Evolutionary conservation across 2,888 invertebrate genomes (phyloP), one percentile per base, ranked within the genome.

Genomic region (Philhelius pedissequus): DNA sequence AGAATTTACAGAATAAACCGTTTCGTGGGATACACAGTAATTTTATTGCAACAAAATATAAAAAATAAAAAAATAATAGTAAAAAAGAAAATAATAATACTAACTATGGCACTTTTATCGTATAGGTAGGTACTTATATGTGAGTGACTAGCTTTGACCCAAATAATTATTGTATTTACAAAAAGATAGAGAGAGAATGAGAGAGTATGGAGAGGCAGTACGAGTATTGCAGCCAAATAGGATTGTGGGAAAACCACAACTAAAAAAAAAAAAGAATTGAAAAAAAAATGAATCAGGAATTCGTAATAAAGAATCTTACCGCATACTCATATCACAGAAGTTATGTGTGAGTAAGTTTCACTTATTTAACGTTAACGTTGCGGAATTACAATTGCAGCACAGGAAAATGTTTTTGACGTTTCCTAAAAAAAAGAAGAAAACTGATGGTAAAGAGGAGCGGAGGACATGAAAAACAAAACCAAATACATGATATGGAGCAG

Each of bases 91-190:
- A 71, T 30, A 71, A 58, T 60, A 50, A 40, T 48, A 27, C 64
- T 35, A 71, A 70, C 60, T 80, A 43, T 54, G 60, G 70, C 64
- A 80, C 70, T 74, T 68, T 80, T 75, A 76, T 84, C 75, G 75
- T n/a, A n/a, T n/a, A n/a, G n/a, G n/a, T 83, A 76, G 80, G 88
- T 88, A 89, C 87, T 88, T 88, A 87, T 89, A 88, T 89, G 88
- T 90, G 90, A 90, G 88, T 90, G 90, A 90, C 89, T 90, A 90
- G 90, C 90, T 90, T 90, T 90, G 90, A 90, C 90, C 90, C 88
- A 90, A 89, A 90, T 90, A 87, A 73, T 88, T 68, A 73, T 88
- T 68, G 69, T 70, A 86, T 86, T 83, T 87, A 86, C 87, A 88
- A 87, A 87, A 88, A 69, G 83, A 88, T 87, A 87, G 56, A 56